Evolutionary conservation across 2,113 vertebrate genomes (phyloP).

Genomic region (Hyperopisus bebe): DNA sequence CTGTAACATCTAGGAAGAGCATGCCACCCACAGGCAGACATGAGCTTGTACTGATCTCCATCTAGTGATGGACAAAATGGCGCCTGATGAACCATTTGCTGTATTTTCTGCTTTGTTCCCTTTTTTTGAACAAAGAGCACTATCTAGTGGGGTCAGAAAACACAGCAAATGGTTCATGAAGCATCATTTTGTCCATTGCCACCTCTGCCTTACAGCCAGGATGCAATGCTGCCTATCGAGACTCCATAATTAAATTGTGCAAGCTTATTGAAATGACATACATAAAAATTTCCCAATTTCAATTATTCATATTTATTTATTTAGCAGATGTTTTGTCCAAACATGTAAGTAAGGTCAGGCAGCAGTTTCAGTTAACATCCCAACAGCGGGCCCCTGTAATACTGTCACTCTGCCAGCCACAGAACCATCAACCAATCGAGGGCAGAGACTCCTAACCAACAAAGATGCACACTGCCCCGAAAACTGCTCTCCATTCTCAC

Average conservation of each 20-base stretch:
- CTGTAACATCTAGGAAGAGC: not conserved
- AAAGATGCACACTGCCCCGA: too few relatives aligned
- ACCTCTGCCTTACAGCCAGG: not conserved
- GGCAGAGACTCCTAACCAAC: too few relatives aligned
- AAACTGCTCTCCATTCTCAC: too few relatives aligned
- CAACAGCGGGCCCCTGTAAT: not conserved
- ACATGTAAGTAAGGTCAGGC: not conserved
- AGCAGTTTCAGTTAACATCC: not conserved
- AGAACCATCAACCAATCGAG: too few relatives aligned
- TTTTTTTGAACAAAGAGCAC: not conserved
- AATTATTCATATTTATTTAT: not conserved
- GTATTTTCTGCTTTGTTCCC: not conserved
- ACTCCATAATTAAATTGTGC: not conserved
- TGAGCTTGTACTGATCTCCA: not conserved
- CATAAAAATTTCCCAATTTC: not conserved
- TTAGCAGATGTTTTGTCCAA: not conserved
- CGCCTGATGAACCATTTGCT: not conserved
- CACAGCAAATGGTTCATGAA: not conserved
- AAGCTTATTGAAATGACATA: not conserved
- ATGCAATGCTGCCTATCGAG: not conserved
- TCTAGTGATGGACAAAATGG: not conserved
- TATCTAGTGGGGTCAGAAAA: not conserved
- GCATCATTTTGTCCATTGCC: not conserved
- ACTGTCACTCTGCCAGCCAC: too few relatives aligned
- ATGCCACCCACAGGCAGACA: not conserved